Conservation (phyloP, 2,888 invertebrate species). For the Siphlonurus alternatus region DNA sequence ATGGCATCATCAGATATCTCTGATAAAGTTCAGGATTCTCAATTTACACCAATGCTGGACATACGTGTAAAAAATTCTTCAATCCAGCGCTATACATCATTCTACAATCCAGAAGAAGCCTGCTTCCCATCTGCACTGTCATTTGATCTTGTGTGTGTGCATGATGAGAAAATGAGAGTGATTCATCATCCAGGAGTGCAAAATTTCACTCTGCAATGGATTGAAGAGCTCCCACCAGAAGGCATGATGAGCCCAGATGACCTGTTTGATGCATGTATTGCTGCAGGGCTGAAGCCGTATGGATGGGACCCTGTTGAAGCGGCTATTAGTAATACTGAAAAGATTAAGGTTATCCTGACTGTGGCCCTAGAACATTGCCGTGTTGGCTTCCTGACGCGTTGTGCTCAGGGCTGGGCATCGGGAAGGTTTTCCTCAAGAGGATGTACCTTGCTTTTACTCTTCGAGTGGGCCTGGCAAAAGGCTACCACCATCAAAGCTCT, state of each 20-base stretch:
- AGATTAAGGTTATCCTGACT: neutral
- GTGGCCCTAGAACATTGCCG: neutral
- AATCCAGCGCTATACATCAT: neutral
- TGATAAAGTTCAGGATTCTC: neutral
- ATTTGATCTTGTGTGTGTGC: neutral
- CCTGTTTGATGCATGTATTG: neutral
- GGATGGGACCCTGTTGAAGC: neutral
- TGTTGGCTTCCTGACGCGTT: neutral
- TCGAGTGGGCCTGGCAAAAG: neutral
- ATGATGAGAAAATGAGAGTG: neutral
- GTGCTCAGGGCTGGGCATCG: neutral
- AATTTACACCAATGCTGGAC: neutral
- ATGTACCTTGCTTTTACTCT: neutral
- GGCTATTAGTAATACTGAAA: too few species aligned
- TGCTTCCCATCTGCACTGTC: neutral
- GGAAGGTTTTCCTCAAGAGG: neutral
- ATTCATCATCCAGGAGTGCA: neutral
- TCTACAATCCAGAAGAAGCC: neutral
- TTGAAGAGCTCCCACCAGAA: neutral
- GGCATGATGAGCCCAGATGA: neutral
- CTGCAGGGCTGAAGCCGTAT: neutral
- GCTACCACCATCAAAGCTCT: neutral
- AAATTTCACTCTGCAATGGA: neutral
- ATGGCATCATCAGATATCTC: neutral
- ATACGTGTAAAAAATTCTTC: neutral